Base-by-base conservation (phyloP, 2,113 vertebrate species). In the Podiceps cristatus region DNA sequence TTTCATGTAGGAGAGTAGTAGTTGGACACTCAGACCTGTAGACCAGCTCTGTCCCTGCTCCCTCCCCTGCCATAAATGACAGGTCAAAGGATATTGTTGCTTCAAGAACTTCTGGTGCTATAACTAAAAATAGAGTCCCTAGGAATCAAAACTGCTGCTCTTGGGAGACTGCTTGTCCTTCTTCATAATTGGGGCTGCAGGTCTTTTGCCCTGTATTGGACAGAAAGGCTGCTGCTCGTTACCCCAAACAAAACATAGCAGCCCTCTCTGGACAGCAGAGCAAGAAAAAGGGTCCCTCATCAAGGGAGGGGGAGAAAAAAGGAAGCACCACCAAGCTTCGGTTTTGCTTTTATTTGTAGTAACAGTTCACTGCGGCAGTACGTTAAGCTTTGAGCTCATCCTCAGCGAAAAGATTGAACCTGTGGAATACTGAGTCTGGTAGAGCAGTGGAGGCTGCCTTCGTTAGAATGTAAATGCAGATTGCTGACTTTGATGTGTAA, bases 81-180 rank as follows among this genome's bases (percentile, higher is more conserved):
- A 96, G 88, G 86, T 96, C 91, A 91, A 76, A 96, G 95, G 93
- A 97, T 96, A 89, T 97, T 91, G 95, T 95, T 96, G 87, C 74
- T 94, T 90, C 75, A 25, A 84, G 89, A 81, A 96, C 89, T 95
- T 91, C 77, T 91, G 84, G 84, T 85, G 58, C 91, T 93, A 25
- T 73, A 62, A 72, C 95, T 96, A 96, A 96, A 97, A 96, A 94
- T 94, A 97, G 94, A 94, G 52, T 79, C 93, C 31, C 59, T 94
- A 64, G 95, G 93, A 97, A 93, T 93, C 93, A 94, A 91, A 97
- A 90, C 87, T 95, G 22, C 76, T 91, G 53, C 80, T 94, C 86
- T n/a, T 86, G 84, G 55, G 93, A 93, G 74, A 59, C 87, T 90
- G 58, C 58, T 93, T 95, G 90, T 88, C 94, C 93, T 91, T 66